Conservation (phyloP, 2,113 vertebrate genomes). For the Larimichthys crocea region DNA sequence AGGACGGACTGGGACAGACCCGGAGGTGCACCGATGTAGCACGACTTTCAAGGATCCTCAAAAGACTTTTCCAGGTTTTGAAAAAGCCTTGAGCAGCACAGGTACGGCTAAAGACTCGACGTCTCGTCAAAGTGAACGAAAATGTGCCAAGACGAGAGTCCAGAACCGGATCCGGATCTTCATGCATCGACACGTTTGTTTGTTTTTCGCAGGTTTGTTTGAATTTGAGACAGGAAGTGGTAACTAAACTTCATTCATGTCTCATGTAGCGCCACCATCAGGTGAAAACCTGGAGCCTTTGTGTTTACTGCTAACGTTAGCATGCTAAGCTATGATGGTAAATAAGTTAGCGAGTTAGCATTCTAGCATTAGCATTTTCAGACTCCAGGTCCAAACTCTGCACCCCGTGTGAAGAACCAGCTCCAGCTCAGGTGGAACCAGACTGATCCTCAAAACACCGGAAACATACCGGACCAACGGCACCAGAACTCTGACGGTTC, state of each 20-base stretch:
- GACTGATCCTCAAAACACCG: background rate
- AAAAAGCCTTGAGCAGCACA: background rate
- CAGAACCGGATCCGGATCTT: no score
- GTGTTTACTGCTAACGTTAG: background rate
- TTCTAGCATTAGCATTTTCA: background rate
- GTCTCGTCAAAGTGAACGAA: background rate
- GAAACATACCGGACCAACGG: background rate
- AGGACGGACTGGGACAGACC: no score
- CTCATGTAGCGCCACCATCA: background rate
- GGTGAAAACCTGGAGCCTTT: background rate
- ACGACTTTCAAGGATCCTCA: no score
- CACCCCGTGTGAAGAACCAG: background rate
- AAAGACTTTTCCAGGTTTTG: background rate
- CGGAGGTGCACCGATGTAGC: no score
- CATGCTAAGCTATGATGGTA: background rate
- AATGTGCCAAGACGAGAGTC: constrained; percentile 28
- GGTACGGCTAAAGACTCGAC: background rate
- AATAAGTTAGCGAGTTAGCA: background rate
- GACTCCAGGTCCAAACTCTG: background rate
- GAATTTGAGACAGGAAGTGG: background rate
- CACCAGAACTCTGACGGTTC: background rate
- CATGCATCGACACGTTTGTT: no score
- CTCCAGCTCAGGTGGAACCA: background rate
- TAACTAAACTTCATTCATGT: background rate
- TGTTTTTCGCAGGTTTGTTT: no score